Base-by-base conservation (phyloP, 2,113 vertebrate genomes). In the Lucifuga dentata region DNA sequence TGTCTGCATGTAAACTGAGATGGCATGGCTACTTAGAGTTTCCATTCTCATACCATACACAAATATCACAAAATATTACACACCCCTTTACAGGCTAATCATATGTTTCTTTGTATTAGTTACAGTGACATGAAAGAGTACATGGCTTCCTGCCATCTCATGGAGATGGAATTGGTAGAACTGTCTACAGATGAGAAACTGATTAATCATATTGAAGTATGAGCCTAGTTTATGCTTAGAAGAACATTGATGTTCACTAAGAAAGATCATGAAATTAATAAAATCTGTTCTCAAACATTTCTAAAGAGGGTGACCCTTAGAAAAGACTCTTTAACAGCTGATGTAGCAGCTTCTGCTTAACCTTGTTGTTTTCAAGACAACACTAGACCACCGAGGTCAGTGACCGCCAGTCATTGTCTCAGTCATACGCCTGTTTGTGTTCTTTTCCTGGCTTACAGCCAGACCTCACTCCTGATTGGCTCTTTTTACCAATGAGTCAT, bases 401-500 rank as follows among this genome's bases (percentile, higher is more conserved):
- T 17, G 75, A 24, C 68, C n/a, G 5, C 36, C 49, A 0, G 6
- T 57, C 61, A 40, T 39, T 59, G 58, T 58, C 61, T 72, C 21
- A 57, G 36, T 71, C 52, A 7, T 36, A 75, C 40, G 36, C 50
- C 43, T 21, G 53, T 29, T 67, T 70, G 68, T 72, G 69, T 79
- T 50, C 38, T 52, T 72, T 87, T 60, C 59, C 62, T 68, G 52
- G 83, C 57, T 84, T 59, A 70, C 41, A 36, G 29, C 50, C 1
- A 9, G 35, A 23, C 15, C 68, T 59, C 39, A 13, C 9, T 43
- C 50, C 73, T 68, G 53, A 84, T 81, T 41, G 79, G 80, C 66
- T 68, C 41, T 13, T 71, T 78, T 82, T 73, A 85, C 79, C 84
- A 83, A 84, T 43, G 8, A 40, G 66, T 80, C 85, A 80, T 36